A percentile compares a stretch with the other conserved stretches of the same genome.
phyloP scores from a whole-genome alignment of 2,888 invertebrate species.

The Aricia artaxerxes region DNA sequence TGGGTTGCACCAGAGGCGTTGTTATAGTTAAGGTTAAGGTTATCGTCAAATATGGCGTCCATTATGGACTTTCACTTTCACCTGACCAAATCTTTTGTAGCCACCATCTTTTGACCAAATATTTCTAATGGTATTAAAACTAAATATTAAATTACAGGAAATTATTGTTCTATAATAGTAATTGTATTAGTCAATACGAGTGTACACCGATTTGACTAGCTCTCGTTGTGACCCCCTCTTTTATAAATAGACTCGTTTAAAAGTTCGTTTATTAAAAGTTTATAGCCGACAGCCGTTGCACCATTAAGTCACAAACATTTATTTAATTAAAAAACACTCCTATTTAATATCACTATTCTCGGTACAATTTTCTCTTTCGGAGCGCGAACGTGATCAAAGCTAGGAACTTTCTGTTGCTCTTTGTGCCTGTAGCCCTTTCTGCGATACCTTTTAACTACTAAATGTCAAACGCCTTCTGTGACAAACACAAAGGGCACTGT shows the following conservation, averaged over 20 bases:
- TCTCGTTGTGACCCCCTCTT: neutral
- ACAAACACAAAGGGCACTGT: neutral
- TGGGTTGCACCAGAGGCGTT: too few species aligned
- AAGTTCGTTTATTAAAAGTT: constrained; percentile 1
- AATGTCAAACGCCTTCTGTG: constrained; percentile 2
- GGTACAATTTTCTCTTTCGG: neutral
- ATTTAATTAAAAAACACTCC: neutral
- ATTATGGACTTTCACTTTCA: too few species aligned
- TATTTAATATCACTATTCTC: constrained; percentile 11
- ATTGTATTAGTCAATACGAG: neutral
- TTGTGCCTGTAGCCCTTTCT: neutral
- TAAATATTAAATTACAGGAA: neutral
- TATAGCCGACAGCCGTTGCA: neutral
- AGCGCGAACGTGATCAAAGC: constrained; percentile 1
- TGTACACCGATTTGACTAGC: neutral
- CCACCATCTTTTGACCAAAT: too few species aligned
- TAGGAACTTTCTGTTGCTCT: neutral
- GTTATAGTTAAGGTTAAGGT: too few species aligned
- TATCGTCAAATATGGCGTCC: too few species aligned
- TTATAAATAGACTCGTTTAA: neutral
- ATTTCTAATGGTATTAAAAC: neutral
- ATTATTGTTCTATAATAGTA: neutral
- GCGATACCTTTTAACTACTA: constrained; percentile 4
- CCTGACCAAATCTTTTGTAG: too few species aligned
- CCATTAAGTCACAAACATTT: neutral